Evolutionary conservation across 2,888 invertebrate genomes (phyloP), one percentile per base, ranked within the genome.

Genomic region (Chromoteleia sp.): DNA sequence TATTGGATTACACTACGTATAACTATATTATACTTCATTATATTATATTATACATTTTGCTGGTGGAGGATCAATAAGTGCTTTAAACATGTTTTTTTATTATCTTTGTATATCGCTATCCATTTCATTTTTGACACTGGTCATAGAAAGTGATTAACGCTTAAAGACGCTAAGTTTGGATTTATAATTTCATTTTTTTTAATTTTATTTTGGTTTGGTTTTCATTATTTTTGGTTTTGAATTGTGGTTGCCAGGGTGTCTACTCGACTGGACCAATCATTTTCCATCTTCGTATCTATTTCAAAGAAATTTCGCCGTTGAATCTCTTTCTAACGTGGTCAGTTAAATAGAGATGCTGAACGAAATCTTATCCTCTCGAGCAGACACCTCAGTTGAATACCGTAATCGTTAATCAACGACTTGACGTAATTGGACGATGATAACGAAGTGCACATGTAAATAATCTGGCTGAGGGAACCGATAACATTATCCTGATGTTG

Each of bases 11-110:
- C 21, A 73, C 70, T 61, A 43, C 19, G 70, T 77, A 77, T 30
- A 70, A 77, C 21, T 77, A 77, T 77, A 77, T 61, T 56, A 68
- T 65, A 74, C 21, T 59, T 59, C 52, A 68, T 68, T 68, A 76
- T 54, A 59, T 30, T 74, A 39, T 65, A 63, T 33, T 43, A 54
- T 54, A 75, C 15, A 59, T 45, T 79, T 67, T 54, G 80, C 65
- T 81, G 81, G 75, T 81, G 81, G 59, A 81, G 76, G 81, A 76
- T 81, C 58, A 48, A 75, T 61, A 45, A 74, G 74, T 74, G 80
- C 79, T 79, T 79, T 74, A 12, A 74, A 61, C 58, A 65, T 75
- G 52, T 59, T 81, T 74, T 68, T 74, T 58, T 30, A 67, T 43
- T 67, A 54, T 61, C 61, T 74, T 30, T 81, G 48, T 71, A 74